phyloP scores from a whole-genome alignment of 2,113 vertebrate species.

The Scartelaos histophorus region DNA sequence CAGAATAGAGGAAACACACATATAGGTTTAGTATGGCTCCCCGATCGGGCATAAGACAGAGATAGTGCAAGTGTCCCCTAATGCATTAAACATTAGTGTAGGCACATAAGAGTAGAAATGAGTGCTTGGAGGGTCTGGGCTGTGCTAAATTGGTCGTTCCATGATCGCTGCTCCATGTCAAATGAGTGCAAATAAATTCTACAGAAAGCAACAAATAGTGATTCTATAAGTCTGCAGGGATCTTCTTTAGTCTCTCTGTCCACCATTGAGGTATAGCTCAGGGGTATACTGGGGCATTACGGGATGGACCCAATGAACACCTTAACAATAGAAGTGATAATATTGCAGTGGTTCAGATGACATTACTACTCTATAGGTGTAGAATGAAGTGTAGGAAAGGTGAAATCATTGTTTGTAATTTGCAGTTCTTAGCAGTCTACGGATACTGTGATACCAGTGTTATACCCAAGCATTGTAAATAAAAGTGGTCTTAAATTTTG shows the following conservation, averaged over 20 bases:
- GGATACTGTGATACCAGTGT: too few species aligned
- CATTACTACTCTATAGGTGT: neutral
- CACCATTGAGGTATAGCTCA: neutral
- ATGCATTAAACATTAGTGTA: conserved; percentile 54
- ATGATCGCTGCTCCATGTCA: conserved; percentile 38
- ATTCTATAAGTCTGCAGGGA: conserved; percentile 30
- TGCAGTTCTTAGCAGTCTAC: too few species aligned
- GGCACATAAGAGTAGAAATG: conserved; percentile 38
- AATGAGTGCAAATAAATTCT: conserved; percentile 48
- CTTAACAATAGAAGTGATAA: neutral
- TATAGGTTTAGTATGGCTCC: conserved; percentile 19
- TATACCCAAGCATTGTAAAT: too few species aligned
- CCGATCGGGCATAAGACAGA: conserved; percentile 47
- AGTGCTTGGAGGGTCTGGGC: conserved; percentile 28
- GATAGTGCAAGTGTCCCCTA: conserved; percentile 32
- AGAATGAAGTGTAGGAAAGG: neutral
- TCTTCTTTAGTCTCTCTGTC: neutral
- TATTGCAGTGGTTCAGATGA: neutral
- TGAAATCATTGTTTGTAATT: too few species aligned
- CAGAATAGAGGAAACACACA: conserved; percentile 8
- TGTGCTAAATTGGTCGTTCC: conserved; percentile 54
- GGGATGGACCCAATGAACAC: neutral
- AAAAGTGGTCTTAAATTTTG: too few species aligned
- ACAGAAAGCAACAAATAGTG: conserved; percentile 22
- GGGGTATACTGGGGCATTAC: neutral